phyloP scores from a whole-genome alignment of 2,888 invertebrate species.

The Chymomyza amoena region DNA sequence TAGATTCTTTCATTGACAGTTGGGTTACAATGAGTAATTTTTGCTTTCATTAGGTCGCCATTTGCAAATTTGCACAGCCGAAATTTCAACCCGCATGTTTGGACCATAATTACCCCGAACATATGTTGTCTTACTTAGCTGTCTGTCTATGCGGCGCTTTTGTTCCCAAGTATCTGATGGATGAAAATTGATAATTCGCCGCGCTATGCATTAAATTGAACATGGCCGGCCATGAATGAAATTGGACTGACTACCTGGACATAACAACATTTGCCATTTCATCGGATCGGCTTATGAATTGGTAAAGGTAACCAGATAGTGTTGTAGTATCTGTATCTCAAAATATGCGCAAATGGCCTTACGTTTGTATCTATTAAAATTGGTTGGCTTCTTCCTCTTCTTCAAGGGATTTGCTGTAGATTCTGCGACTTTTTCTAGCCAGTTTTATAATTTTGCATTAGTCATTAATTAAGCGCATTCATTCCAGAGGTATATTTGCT shows the following conservation, averaged over 20 bases:
- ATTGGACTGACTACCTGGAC: not conserved
- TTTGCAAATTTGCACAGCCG: not conserved
- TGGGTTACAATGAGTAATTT: not conserved
- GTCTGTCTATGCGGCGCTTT: not conserved
- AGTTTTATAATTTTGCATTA: slow-evolving; percentile 34
- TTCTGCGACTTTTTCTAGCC: not conserved
- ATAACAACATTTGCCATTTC: not conserved
- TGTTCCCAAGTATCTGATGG: slow-evolving; percentile 35
- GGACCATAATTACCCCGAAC: not conserved
- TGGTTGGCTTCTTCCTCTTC: not conserved
- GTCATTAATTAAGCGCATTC: slow-evolving; percentile 47
- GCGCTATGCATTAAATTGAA: not conserved
- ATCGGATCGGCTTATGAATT: not conserved
- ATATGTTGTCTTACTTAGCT: not conserved
- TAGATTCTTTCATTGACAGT: not conserved
- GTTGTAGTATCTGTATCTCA: not conserved
- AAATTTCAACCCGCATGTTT: not conserved
- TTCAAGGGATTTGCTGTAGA: not conserved
- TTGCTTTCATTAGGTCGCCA: not conserved
- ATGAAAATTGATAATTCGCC: slow-evolving; percentile 21
- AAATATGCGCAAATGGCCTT: not conserved
- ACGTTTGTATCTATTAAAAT: not conserved
- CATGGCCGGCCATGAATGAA: not conserved
- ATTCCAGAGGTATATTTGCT: slow-evolving; percentile 23
- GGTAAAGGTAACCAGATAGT: not conserved